Conservation (phyloP, 2,113 vertebrate species). For the Aleadryas rufinucha region DNA sequence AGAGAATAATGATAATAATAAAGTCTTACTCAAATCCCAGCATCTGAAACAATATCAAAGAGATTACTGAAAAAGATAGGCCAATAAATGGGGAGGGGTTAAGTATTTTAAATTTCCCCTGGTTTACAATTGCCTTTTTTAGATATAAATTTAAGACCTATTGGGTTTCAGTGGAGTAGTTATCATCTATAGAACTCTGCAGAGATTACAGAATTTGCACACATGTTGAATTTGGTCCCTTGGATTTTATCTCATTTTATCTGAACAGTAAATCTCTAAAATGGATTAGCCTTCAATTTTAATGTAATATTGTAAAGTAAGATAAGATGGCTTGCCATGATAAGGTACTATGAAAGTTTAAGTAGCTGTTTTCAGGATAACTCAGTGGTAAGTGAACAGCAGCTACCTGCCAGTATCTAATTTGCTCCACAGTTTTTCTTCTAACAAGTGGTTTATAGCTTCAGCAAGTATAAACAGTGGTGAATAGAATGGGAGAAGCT, state of each 20-base stretch:
- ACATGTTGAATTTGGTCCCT: not conserved
- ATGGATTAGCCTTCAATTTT: constrained; percentile 34
- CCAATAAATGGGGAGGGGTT: not conserved
- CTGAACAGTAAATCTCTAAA: constrained; percentile 5
- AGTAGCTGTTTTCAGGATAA: not conserved
- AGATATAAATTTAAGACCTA: not conserved
- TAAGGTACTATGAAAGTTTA: constrained; percentile 6
- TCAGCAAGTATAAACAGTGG: not conserved
- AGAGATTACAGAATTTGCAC: not conserved
- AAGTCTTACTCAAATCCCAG: not conserved
- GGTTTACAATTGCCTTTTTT: not conserved
- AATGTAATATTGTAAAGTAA: constrained; percentile 30
- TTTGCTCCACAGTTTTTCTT: not conserved
- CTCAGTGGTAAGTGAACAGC: not conserved
- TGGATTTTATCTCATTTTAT: constrained; percentile 35
- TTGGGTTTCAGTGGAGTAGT: not conserved
- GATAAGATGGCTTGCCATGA: not conserved
- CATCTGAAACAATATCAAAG: not conserved
- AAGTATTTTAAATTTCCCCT: not conserved
- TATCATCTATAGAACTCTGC: not conserved
- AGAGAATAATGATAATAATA: not conserved
- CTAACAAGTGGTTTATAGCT: not conserved
- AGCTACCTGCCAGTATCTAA: not conserved
- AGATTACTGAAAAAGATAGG: not conserved
- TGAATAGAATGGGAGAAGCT: not conserved